Evolutionary conservation across 2,888 invertebrate genomes (phyloP).

Genomic region (Bembecia ichneumoniformis): DNA sequence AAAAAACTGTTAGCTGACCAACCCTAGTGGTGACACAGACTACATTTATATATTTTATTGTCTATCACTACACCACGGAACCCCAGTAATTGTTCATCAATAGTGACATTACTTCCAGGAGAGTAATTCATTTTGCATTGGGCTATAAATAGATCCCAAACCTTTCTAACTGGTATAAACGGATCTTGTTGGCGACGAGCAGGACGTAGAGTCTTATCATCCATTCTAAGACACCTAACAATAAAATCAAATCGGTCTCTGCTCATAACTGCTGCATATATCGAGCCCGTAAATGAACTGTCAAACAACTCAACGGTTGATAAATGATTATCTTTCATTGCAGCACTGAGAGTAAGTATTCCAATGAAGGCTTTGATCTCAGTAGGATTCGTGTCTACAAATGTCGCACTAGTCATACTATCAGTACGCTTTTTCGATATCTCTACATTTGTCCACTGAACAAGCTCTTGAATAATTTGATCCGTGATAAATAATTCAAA

Average conservation of each 20-base stretch:
- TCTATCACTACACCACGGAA: constrained; percentile 9
- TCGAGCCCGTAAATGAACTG: constrained; percentile 10
- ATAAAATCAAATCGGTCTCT: constrained; percentile 17
- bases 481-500: constrained; percentile 7
- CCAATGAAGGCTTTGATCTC: constrained; percentile 13
- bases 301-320: constrained; percentile 14
- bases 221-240: constrained; percentile 15
- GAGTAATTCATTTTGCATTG: constrained; percentile 14
- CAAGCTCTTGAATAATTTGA: constrained; percentile 5
- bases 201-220: constrained; percentile 13
- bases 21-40: too few relatives aligned
- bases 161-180: constrained; percentile 20
- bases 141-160: constrained; percentile 18
- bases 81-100: constrained; percentile 9
- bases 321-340: constrained; percentile 15
- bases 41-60: too few relatives aligned
- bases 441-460: constrained; percentile 7
- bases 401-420: constrained; percentile 5
- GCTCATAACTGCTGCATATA: constrained; percentile 10
- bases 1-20: too few relatives aligned
- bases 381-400: constrained; percentile 6
- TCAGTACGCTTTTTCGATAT: constrained; percentile 5
- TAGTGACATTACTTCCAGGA: constrained; percentile 9
- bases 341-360: constrained; percentile 9
- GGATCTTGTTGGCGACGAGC: constrained; percentile 9